phyloP scores from a whole-genome alignment of 2,797 vertebrate genomes.

The Sebastes itinus region DNA sequence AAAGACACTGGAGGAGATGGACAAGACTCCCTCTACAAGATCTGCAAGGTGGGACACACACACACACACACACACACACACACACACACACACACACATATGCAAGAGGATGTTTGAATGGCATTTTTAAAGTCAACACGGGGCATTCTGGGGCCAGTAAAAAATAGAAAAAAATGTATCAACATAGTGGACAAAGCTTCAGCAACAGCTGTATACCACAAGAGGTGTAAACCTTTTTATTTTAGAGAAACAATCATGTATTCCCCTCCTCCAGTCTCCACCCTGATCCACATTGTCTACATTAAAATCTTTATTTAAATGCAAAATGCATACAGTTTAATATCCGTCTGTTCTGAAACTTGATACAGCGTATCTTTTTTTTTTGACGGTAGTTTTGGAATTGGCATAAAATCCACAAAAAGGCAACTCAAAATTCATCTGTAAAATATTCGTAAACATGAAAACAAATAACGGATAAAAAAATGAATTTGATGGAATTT shows the following conservation, averaged over 20 bases:
- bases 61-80: not conserved
- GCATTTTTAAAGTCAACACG: not conserved
- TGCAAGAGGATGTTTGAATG: not conserved
- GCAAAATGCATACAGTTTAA: not conserved
- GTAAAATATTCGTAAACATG: not conserved
- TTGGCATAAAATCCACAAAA: not conserved
- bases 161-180: not conserved
- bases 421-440: not conserved
- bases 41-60: constrained; percentile 92
- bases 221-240: too few species aligned
- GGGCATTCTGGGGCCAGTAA: not conserved
- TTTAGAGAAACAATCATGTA: not conserved
- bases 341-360: not conserved
- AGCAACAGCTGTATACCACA: constrained; percentile 1
- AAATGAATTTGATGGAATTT: not conserved
- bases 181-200: not conserved
- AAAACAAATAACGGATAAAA: not conserved
- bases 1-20: constrained; percentile 99
- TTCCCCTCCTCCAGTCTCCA: not conserved
- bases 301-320: not conserved
- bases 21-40: constrained; percentile 98
- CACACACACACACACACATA: too few species aligned
- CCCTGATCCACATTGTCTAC: not conserved
- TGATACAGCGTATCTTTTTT: not conserved
- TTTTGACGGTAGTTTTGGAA: too few species aligned